These are phyloP conservation scores for Muscina levida DNA, from an alignment of 2,888 invertebrate species.

Conservation along the genomic window DNA sequence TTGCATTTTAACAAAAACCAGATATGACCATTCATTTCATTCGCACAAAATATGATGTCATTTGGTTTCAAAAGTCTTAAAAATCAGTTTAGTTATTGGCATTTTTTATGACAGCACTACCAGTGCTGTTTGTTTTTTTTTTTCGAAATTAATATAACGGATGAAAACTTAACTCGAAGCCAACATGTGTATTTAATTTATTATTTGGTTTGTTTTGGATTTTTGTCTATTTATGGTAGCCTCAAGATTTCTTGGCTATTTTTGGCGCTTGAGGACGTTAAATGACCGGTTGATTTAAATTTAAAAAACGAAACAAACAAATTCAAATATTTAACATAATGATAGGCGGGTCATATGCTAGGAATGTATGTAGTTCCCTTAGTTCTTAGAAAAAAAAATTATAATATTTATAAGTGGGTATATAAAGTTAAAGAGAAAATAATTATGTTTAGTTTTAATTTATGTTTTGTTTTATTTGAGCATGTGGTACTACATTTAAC, in stretches of 20 bases:
- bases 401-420: no score
- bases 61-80: constrained; percentile 13
- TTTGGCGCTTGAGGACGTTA: constrained; percentile 38
- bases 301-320: no score
- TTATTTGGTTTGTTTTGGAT: constrained; percentile 17
- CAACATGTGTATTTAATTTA: not conserved
- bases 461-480: no score
- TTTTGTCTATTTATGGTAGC: constrained; percentile 45
- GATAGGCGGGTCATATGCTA: no score
- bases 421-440: no score
- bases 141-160: constrained; percentile 17
- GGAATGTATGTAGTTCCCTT: no score
- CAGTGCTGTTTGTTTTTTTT: constrained; percentile 21
- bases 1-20: constrained; percentile 15
- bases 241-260: constrained; percentile 48
- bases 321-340: no score
- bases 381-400: no score
- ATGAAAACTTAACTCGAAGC: constrained; percentile 13
- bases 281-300: constrained; percentile 27
- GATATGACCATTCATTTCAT: constrained; percentile 12
- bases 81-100: constrained; percentile 7
- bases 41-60: constrained; percentile 29
- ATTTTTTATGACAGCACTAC: constrained; percentile 46
- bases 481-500: no score
- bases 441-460: no score